A percentile compares a stretch with the other conserved stretches of the same genome.
Evolutionary conservation across 1,140 invertebrate genomes (phyloP).

Genomic region (Camponotus floridanus): DNA sequence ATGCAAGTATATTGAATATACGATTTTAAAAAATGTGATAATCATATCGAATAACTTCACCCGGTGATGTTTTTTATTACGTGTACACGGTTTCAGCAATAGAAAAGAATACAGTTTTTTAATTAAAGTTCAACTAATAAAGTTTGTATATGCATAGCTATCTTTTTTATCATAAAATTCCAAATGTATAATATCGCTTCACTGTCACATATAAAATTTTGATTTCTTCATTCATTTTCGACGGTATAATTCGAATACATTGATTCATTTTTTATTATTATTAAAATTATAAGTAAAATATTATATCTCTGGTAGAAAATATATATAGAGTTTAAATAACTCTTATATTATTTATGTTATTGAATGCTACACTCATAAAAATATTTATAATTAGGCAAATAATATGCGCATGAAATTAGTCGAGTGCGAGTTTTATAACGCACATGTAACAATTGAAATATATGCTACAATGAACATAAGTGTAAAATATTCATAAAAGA

Average conservation of each 20-base stretch:
- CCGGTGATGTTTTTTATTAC: too few relatives aligned
- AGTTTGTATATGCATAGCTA: neutral
- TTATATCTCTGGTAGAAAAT: constrained; percentile 15
- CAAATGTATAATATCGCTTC: neutral
- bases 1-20: neutral
- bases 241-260: neutral
- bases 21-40: neutral
- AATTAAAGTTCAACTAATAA: neutral
- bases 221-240: neutral
- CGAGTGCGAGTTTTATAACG: constrained; percentile 74
- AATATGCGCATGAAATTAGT: constrained; percentile 83
- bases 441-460: constrained; percentile 52
- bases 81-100: too few relatives aligned
- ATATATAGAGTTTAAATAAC: constrained; percentile 86
- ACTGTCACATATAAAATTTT: neutral
- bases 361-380: constrained; percentile 82
- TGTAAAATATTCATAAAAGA: constrained; percentile 40
- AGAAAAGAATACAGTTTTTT: neutral
- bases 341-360: constrained; percentile 83
- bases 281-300: constrained; percentile 34
- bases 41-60: neutral
- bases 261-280: neutral
- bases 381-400: constrained; percentile 84
- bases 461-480: constrained; percentile 68
- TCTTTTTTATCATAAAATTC: too few relatives aligned